Conservation (phyloP, 2,888 invertebrate genomes). For the Rhopalosiphum nymphaeae region DNA sequence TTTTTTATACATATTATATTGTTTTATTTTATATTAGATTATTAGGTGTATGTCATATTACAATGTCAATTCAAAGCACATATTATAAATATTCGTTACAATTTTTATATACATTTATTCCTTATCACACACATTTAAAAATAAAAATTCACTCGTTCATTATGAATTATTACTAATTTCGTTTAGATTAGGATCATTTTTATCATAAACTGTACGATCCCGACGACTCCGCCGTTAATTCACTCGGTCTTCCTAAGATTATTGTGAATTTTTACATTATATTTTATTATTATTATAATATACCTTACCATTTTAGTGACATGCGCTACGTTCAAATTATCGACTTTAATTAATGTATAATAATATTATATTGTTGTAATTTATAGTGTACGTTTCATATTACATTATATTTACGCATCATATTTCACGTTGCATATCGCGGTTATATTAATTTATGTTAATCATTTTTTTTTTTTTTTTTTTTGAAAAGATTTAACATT, state of each 20-base stretch:
- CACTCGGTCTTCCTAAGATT: constrained; percentile 38
- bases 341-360: neutral
- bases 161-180: neutral
- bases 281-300: constrained; percentile 12
- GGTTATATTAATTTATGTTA: neutral
- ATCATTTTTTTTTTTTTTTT: neutral
- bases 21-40: constrained; percentile 8
- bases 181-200: neutral
- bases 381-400: neutral
- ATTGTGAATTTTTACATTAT: constrained; percentile 4
- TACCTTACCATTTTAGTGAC: neutral
- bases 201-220: neutral
- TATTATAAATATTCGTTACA: constrained; percentile 17
- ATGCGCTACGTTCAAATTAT: constrained; percentile 11
- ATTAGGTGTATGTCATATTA: neutral
- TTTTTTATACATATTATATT: constrained; percentile 19
- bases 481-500: neutral
- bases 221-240: constrained; percentile 18
- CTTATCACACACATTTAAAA: neutral
- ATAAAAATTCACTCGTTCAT: neutral
- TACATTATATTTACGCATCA: neutral
- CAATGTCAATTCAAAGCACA: constrained; percentile 54
- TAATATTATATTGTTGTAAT: neutral
- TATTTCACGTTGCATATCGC: constrained; percentile 19
- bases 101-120: neutral